A percentile compares a stretch with the other conserved stretches of the same genome.
These are phyloP conservation scores for Paratilapia polleni DNA, from an alignment of 2,113 vertebrate genomes.

Conservation along the genomic window DNA sequence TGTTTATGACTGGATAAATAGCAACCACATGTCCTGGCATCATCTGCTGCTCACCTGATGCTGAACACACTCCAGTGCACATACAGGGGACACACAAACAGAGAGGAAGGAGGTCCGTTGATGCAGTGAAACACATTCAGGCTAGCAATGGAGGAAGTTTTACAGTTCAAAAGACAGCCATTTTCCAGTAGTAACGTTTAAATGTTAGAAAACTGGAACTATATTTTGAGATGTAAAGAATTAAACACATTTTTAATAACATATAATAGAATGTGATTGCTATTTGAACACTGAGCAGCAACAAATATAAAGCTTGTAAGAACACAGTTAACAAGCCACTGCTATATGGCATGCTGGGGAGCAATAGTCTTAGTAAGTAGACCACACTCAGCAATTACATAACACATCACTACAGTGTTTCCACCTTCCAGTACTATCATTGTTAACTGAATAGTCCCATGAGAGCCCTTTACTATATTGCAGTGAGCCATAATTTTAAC, in stretches of 20 bases:
- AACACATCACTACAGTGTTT: constrained; percentile 40
- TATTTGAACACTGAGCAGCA: neutral
- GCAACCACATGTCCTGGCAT: constrained; percentile 36
- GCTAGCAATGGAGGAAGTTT: neutral
- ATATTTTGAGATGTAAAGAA: neutral
- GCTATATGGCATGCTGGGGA: neutral
- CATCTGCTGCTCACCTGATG: constrained; percentile 40
- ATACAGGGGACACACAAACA: neutral
- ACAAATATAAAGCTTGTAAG: neutral
- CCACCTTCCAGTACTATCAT: constrained; percentile 23
- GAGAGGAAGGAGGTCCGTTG: neutral
- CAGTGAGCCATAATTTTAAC: constrained; percentile 39
- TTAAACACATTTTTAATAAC: neutral
- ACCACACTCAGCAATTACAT: constrained; percentile 43
- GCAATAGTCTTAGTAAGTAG: constrained; percentile 17
- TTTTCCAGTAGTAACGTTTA: neutral
- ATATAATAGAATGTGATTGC: neutral
- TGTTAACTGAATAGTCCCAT: constrained; percentile 26
- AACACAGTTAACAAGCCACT: neutral
- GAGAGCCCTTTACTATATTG: constrained; percentile 37
- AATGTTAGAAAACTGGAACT: neutral
- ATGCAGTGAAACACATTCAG: neutral
- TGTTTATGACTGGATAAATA: constrained; percentile 15
- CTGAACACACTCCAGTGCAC: constrained; percentile 7
- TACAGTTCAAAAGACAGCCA: neutral